Evolutionary conservation across 2,888 invertebrate species (phyloP).

Genomic region (Lutraria lutraria): DNA sequence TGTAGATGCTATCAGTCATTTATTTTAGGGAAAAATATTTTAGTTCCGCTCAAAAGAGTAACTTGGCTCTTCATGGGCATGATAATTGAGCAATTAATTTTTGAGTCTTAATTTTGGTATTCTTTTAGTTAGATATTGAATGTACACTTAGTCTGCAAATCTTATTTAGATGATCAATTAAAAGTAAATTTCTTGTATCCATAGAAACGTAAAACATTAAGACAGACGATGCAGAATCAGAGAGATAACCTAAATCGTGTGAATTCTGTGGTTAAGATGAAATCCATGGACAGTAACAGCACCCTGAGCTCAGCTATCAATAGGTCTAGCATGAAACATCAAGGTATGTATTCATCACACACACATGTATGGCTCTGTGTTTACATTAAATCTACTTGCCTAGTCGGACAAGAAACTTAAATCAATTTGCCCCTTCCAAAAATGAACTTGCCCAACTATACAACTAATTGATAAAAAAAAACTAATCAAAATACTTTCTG

Average conservation of each 20-base stretch:
- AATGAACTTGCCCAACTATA: no score
- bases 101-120: neutral
- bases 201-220: slow-evolving; percentile 95
- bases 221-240: slow-evolving; percentile 90
- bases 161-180: no score
- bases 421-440: no score
- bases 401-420: no score
- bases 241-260: slow-evolving; percentile 74
- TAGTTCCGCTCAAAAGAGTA: no score
- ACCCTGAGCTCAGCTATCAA: slow-evolving; percentile 43
- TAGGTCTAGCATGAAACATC: slow-evolving; percentile 47
- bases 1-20: no score
- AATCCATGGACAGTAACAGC: slow-evolving; percentile 63
- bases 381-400: no score
- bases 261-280: slow-evolving; percentile 58
- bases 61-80: neutral
- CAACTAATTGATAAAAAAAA: no score
- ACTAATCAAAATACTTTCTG: no score
- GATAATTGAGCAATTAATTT: neutral
- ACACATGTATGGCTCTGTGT: no score
- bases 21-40: no score
- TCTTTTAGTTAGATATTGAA: neutral
- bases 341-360: slow-evolving; percentile 37
- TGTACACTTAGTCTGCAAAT: neutral
- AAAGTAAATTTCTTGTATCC: neutral